Evolutionary conservation across 1,140 invertebrate genomes (phyloP).

Genomic region (Hirudo medicinalis): DNA sequence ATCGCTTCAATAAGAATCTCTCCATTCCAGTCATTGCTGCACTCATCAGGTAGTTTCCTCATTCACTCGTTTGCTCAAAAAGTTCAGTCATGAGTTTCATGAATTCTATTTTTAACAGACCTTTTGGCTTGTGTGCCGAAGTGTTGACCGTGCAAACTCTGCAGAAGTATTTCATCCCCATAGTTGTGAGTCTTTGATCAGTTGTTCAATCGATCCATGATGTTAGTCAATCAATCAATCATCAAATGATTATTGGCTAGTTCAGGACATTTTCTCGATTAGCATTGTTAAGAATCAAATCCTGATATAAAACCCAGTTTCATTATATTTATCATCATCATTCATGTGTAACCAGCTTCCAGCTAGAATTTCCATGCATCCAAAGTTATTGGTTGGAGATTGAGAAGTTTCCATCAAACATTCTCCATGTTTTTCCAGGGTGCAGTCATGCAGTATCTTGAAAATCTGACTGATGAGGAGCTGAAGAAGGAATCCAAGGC

Average conservation of each 20-base stretch:
- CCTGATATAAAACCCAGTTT: too few species aligned
- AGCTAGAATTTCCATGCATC: too few species aligned
- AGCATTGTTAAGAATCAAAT: too few species aligned
- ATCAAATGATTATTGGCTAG: too few species aligned
- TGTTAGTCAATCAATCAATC: too few species aligned
- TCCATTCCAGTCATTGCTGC: constrained; percentile 67
- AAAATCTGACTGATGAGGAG: constrained; percentile 90
- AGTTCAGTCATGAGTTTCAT: constrained; percentile 9
- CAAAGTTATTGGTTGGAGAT: background rate
- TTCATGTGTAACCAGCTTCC: too few species aligned
- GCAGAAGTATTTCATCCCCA: constrained; percentile 79
- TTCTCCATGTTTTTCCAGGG: constrained; percentile 48
- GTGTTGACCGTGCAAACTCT: constrained; percentile 76
- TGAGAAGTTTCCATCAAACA: background rate
- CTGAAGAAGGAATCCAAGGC: constrained; percentile 83
- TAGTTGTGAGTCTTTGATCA: constrained; percentile 55
- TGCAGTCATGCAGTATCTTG: constrained; percentile 74
- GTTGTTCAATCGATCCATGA: too few species aligned
- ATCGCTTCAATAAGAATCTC: constrained; percentile 61
- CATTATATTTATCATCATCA: too few species aligned
- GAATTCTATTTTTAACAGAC: constrained; percentile 44
- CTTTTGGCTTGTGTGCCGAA: constrained; percentile 83
- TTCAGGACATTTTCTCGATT: too few species aligned
- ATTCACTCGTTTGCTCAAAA: background rate
- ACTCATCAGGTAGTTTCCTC: constrained; percentile 48